Conservation (phyloP, 1,140 invertebrate genomes). For the Brachionus angularis region DNA sequence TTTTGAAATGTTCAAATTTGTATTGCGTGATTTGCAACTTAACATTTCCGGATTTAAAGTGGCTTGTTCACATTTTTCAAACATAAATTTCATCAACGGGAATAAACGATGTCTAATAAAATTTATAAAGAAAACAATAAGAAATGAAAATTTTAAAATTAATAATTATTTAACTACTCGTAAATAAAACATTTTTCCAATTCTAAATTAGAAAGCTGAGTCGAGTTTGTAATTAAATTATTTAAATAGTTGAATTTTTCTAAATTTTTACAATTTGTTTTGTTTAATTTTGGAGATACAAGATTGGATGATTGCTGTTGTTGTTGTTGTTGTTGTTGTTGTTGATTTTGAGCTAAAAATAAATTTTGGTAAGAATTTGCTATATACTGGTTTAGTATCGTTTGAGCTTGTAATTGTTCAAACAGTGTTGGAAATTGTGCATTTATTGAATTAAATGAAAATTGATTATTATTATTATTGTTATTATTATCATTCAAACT, state of each 20-base stretch:
- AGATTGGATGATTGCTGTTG: conserved; percentile 20
- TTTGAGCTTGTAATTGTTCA: too few relatives aligned
- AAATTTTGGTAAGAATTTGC: too few relatives aligned
- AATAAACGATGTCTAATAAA: conserved; percentile 56
- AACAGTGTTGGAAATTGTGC: too few relatives aligned
- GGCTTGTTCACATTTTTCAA: conserved; percentile 58
- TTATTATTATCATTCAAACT: too few relatives aligned
- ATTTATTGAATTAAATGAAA: too few relatives aligned
- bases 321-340: too few relatives aligned
- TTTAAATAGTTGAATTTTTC: conserved; percentile 6
- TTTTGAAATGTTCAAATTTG: conserved; percentile 71
- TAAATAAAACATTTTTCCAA: conserved; percentile 37
- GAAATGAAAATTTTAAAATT: background rate
- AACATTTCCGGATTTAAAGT: conserved; percentile 51
- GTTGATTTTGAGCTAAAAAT: too few relatives aligned
- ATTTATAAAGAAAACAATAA: background rate
- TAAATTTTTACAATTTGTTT: background rate
- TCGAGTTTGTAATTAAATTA: background rate
- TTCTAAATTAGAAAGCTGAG: conserved; percentile 3
- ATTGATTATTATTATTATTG: too few relatives aligned
- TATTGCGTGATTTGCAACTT: conserved; percentile 62
- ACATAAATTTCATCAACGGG: conserved; percentile 55
- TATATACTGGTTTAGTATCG: too few relatives aligned
- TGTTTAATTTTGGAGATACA: background rate
- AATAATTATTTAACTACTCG: background rate